These are phyloP conservation scores for Casuarius casuarius DNA, from an alignment of 2,113 vertebrate species.

Conservation along the genomic window DNA sequence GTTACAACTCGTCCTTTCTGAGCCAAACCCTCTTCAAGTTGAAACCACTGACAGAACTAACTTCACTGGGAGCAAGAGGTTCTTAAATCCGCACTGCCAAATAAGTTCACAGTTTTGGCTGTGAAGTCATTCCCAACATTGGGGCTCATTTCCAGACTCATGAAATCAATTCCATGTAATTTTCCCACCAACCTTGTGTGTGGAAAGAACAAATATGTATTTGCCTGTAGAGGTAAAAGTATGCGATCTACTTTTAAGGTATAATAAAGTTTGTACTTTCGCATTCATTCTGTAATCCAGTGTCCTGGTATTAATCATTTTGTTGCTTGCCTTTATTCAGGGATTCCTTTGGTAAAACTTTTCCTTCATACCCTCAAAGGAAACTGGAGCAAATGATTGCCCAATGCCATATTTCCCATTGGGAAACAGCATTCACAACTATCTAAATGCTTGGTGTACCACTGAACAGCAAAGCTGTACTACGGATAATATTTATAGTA, in stretches of 20 bases:
- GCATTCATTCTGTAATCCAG: neutral
- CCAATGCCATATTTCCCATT: slow-evolving; percentile 53
- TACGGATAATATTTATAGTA: slow-evolving; percentile 65
- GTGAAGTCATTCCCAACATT: slow-evolving; percentile 30
- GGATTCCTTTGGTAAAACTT: slow-evolving; percentile 12
- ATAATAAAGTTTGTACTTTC: neutral
- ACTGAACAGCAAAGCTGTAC: slow-evolving; percentile 30
- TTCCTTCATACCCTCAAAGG: slow-evolving; percentile 39
- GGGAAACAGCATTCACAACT: slow-evolving; percentile 51
- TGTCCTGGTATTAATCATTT: neutral
- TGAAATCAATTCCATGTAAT: slow-evolving; percentile 40
- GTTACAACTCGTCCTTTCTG: neutral
- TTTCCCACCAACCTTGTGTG: neutral
- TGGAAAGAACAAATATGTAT: slow-evolving; percentile 11
- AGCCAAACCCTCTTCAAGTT: slow-evolving; percentile 4
- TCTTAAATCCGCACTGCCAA: slow-evolving; percentile 1
- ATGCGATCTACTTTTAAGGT: slow-evolving; percentile 16
- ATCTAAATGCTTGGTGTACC: slow-evolving; percentile 54
- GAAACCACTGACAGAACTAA: slow-evolving; percentile 38
- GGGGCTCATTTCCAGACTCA: slow-evolving; percentile 42
- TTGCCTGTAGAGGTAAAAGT: slow-evolving; percentile 32
- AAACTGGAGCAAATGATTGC: neutral
- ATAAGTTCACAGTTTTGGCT: slow-evolving; percentile 4
- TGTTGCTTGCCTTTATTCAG: neutral
- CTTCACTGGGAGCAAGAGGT: neutral